Conservation (phyloP, 2,113 vertebrate species). For the Hassar affinis region DNA sequence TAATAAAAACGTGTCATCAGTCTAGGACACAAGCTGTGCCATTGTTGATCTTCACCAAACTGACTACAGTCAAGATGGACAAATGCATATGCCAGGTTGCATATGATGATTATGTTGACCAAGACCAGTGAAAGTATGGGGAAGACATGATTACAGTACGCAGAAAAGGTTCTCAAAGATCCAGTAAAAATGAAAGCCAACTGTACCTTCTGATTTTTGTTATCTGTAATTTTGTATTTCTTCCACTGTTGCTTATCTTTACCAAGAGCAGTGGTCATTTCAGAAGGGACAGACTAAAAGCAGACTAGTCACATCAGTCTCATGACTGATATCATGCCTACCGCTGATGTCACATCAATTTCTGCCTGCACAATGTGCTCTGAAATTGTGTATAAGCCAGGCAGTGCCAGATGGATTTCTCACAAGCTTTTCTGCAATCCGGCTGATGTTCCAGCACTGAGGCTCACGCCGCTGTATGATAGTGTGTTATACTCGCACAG, state of each 20-base stretch:
- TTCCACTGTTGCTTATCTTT: neutral
- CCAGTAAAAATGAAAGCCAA: no score
- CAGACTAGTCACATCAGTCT: neutral
- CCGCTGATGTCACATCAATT: neutral
- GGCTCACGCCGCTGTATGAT: neutral
- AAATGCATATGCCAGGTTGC: no score
- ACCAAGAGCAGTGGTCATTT: neutral
- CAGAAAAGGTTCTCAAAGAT: no score
- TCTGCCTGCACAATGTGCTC: neutral
- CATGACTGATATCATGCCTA: neutral
- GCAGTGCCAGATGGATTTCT: neutral
- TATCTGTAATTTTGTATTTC: neutral
- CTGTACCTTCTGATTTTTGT: neutral
- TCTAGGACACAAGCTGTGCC: no score
- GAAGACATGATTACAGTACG: no score
- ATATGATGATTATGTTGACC: no score
- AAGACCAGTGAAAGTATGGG: no score
- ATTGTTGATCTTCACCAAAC: no score
- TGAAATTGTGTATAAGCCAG: neutral
- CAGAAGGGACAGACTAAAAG: neutral
- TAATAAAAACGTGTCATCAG: neutral
- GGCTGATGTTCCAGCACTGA: neutral
- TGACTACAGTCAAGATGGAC: no score
- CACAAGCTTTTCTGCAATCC: constrained; percentile 1
- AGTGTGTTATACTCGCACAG: neutral